Evolutionary conservation across 2,888 invertebrate genomes (phyloP), one percentile per base, ranked within the genome.

Genomic region (Eilema caniola): DNA sequence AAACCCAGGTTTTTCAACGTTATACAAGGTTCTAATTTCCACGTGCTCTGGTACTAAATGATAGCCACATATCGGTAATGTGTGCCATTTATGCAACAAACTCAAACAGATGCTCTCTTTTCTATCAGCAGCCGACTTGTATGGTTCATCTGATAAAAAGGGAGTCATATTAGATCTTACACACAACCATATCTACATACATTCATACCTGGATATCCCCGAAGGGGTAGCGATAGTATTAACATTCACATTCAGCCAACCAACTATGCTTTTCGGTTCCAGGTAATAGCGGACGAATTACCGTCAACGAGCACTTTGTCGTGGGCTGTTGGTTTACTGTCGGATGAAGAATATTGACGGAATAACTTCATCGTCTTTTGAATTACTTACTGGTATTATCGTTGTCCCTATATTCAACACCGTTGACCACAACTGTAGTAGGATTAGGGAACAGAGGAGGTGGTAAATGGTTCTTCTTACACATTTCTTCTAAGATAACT

Each of bases 11-110:
- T 97, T 97, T 41, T 96, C 96, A 0, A 96, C 96, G 83, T 97
- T 96, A 86, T 96, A 97, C 20, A 99, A 95, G 0, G 97, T 96
- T 69, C 99, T 96, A 0, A 98, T 98, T 91, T 99, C 99, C 10
- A 99, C 97, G 90, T 99, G 99, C 88, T 99, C 99, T 0, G 98
- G 98, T 0, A 99, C 98, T 56, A 99, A 90, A 67, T 95, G 92
- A 81, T 96, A 97, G 0, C 98, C 98, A 80, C 97, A 97, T 67
- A 97, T 92, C 0, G 98, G 98, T 72, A 99, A 93, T 72, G 97
- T 96, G 3, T 97, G 94, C 97, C 98, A 97, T 69, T 96, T 96
- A 77, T 97, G 97, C 67, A 99, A 95, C 0, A 97, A 97, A 67
- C 96, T 96, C 69, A 99, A 91, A 62, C 98, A 98, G 72, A 98